These are phyloP conservation scores for Coecobrya sp. DNA, from an alignment of 2,888 invertebrate species.

Conservation along the genomic window DNA sequence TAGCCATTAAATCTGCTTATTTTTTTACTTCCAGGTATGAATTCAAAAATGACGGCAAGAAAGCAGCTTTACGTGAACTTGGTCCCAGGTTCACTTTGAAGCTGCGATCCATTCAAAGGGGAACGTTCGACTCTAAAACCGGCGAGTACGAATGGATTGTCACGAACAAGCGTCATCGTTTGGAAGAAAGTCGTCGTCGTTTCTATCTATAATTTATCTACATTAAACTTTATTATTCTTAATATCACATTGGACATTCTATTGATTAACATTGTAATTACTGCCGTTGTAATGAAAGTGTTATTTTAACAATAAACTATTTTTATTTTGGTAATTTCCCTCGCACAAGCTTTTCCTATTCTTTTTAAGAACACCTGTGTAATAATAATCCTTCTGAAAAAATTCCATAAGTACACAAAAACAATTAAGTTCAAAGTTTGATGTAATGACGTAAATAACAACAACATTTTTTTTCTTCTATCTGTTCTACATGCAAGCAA, in stretches of 20 bases:
- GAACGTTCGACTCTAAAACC: slow-evolving; percentile 98
- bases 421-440: neutral
- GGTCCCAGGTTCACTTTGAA: slow-evolving; percentile 99
- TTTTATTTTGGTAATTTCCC: slow-evolving; percentile 9
- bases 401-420: neutral
- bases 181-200: slow-evolving; percentile 97
- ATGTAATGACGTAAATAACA: neutral
- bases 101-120: slow-evolving; percentile 97
- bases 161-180: slow-evolving; percentile 95
- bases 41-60: slow-evolving; percentile 91
- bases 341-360: neutral
- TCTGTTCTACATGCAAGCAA: neutral
- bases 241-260: neutral
- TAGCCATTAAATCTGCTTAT: too few relatives aligned
- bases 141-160: slow-evolving; percentile 99
- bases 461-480: neutral
- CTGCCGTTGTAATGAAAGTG: neutral
- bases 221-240: neutral
- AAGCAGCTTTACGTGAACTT: slow-evolving; percentile 94
- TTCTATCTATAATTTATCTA: slow-evolving; percentile 92
- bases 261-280: neutral
- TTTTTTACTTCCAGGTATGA: slow-evolving; percentile 91
- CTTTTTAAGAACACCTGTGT: neutral
- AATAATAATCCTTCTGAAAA: neutral
- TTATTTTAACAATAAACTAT: neutral